Percentiles rank a stretch among this genome's conserved stretches.
Conservation (phyloP, 2,113 vertebrate species). For the Lamprotornis superbus region DNA sequence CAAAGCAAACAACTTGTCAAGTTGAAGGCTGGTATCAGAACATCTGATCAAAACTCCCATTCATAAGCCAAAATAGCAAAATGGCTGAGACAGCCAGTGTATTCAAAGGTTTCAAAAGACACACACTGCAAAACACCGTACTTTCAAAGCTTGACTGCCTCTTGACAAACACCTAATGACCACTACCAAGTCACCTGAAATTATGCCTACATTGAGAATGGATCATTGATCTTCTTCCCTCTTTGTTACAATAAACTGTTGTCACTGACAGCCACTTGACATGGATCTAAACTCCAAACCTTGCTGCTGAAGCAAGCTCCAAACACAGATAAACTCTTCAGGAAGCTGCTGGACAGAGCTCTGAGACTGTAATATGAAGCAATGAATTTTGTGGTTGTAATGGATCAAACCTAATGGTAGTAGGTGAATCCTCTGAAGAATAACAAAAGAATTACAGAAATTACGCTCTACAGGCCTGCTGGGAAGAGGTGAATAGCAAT, state of each 20-base stretch:
- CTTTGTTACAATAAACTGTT: background rate
- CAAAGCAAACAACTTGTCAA: conserved; percentile 17
- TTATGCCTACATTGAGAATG: background rate
- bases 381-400: background rate
- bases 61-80: conserved; percentile 7
- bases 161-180: background rate
- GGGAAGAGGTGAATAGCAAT: background rate
- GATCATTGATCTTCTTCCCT: background rate
- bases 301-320: background rate
- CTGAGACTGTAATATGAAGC: background rate
- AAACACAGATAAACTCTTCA: background rate
- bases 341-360: background rate
- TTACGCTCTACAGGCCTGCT: background rate
- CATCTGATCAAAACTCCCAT: background rate
- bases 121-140: background rate
- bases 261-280: background rate
- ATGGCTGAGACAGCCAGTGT: background rate
- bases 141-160: background rate
- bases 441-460: background rate
- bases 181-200: background rate
- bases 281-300: background rate
- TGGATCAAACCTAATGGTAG: background rate
- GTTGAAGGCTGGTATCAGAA: conserved; percentile 1
- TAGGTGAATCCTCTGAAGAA: background rate
- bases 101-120: background rate